Percentiles rank a stretch among this genome's conserved stretches.
Conservation (phyloP, 2,888 invertebrate species). For the Pammene fasciana region DNA sequence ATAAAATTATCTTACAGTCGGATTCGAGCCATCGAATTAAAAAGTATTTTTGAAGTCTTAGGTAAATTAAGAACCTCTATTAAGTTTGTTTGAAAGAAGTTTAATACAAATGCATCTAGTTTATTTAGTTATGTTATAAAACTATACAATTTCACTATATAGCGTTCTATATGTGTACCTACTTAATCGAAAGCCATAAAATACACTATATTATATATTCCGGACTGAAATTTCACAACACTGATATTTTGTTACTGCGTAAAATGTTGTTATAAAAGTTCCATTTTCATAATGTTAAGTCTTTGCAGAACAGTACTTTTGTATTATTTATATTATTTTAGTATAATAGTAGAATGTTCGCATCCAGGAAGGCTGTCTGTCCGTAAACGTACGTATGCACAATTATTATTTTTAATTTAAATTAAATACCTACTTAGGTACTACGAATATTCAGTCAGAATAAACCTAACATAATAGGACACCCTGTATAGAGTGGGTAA, state of each 20-base stretch:
- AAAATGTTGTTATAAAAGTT: slow-evolving; percentile 31
- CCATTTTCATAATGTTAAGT: slow-evolving; percentile 47
- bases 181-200: slow-evolving; percentile 25
- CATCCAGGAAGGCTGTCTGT: slow-evolving; percentile 61
- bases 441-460: no score
- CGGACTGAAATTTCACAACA: slow-evolving; percentile 13
- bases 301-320: slow-evolving; percentile 48
- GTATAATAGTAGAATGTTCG: slow-evolving; percentile 55
- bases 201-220: not conserved
- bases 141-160: no score
- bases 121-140: no score
- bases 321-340: slow-evolving; percentile 47
- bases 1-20: no score
- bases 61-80: no score
- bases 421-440: no score
- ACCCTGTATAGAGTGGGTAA: no score
- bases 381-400: slow-evolving; percentile 58
- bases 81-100: no score
- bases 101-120: not conserved
- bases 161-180: not conserved
- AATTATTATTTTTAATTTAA: not conserved
- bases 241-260: slow-evolving; percentile 6
- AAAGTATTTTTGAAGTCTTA: no score
- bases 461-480: no score
- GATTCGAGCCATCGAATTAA: no score